A percentile compares a stretch with the other conserved stretches of the same genome.
These are phyloP conservation scores for Oxystoma pomonae DNA, from an alignment of 2,888 invertebrate species.

Conservation along the genomic window DNA sequence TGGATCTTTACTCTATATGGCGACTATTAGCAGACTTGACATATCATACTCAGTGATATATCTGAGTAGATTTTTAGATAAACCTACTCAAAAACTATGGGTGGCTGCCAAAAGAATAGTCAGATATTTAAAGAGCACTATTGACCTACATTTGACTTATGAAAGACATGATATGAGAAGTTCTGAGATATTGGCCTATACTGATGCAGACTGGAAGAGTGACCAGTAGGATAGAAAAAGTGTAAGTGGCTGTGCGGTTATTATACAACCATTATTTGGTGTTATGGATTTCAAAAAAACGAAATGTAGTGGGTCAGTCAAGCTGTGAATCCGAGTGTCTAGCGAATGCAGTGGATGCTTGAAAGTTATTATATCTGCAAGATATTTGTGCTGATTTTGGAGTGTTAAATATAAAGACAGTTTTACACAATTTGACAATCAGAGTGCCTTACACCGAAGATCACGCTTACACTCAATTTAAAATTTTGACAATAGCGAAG, in stretches of 20 bases:
- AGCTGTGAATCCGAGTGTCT: constrained; percentile 20
- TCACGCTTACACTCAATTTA: neutral
- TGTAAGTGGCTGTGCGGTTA: constrained; percentile 5
- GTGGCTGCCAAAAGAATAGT: constrained; percentile 19
- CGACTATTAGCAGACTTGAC: constrained; percentile 20
- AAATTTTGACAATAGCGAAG: constrained; percentile 6
- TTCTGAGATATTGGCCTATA: neutral
- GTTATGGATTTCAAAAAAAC: constrained; percentile 20
- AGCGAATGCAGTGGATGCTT: too few species aligned
- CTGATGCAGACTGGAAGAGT: neutral
- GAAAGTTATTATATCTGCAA: too few species aligned
- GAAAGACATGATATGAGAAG: neutral
- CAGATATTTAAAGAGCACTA: constrained; percentile 9
- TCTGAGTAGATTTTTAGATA: constrained; percentile 22
- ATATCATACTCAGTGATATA: constrained; percentile 1
- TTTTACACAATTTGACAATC: constrained; percentile 3
- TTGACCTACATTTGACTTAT: neutral
- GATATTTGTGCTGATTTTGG: too few species aligned
- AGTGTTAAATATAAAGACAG: neutral
- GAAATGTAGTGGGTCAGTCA: constrained; percentile 17
- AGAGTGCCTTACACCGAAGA: constrained; percentile 1
- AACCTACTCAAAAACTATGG: constrained; percentile 18
- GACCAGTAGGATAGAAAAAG: too few species aligned
- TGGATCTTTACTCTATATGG: too few species aligned
- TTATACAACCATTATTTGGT: constrained; percentile 16